Evolutionary conservation across 1,140 invertebrate genomes (phyloP).

Genomic region (Orius insidiosus): DNA sequence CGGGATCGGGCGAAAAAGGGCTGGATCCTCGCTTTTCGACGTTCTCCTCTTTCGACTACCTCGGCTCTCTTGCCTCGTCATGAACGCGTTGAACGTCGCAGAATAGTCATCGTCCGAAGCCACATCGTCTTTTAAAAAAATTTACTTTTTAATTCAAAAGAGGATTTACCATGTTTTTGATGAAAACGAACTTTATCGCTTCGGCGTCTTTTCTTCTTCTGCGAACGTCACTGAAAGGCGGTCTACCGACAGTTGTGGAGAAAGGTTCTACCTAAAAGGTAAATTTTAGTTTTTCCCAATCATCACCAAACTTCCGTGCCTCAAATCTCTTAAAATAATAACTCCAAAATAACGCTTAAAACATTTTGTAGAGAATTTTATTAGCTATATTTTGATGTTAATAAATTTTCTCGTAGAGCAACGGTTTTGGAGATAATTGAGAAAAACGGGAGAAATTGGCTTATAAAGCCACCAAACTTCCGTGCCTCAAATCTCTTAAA

Average conservation of each 20-base stretch:
- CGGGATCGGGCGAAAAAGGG: slow-evolving; percentile 39
- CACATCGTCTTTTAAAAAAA: slow-evolving; percentile 22
- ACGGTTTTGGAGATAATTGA: too few relatives aligned
- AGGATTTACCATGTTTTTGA: background rate
- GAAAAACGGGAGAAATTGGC: too few relatives aligned
- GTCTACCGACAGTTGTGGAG: slow-evolving; percentile 44
- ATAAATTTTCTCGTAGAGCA: background rate
- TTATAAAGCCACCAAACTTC: too few relatives aligned
- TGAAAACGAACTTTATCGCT: background rate
- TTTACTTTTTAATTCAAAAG: background rate
- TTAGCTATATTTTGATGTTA: too few relatives aligned
- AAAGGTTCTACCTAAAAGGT: slow-evolving; percentile 31
- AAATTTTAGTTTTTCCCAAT: slow-evolving; percentile 12
- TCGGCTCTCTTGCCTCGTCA: slow-evolving; percentile 41
- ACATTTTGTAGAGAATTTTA: too few relatives aligned
- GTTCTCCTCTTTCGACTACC: slow-evolving; percentile 27
- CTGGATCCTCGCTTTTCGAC: slow-evolving; percentile 40
- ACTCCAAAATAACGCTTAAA: too few relatives aligned
- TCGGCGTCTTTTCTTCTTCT: slow-evolving; percentile 25
- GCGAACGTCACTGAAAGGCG: slow-evolving; percentile 52
- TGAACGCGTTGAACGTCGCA: slow-evolving; percentile 58
- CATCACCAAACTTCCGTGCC: background rate
- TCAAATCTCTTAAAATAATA: too few relatives aligned
- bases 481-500: too few relatives aligned
- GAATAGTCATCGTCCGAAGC: slow-evolving; percentile 55